Conservation (phyloP, 2,113 vertebrate genomes). For the Odocoileus virginianus region DNA sequence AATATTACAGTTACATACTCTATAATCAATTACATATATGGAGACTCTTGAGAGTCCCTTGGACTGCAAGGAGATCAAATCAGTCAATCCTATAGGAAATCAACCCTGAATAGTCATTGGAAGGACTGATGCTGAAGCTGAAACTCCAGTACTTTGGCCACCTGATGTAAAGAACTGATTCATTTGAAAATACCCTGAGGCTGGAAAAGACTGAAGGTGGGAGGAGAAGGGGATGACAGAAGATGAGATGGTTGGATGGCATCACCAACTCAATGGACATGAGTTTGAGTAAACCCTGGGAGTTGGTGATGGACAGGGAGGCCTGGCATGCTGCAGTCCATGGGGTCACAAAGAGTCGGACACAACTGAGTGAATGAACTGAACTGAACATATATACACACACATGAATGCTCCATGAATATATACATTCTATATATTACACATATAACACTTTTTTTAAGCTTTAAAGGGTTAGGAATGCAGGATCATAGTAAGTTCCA, state of each 20-base stretch:
- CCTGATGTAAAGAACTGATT: not conserved
- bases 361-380: not conserved
- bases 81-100: not conserved
- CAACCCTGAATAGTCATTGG: not conserved
- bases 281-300: not conserved
- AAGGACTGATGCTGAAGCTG: not conserved
- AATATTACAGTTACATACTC: not conserved
- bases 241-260: not conserved
- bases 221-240: not conserved
- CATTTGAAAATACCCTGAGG: not conserved
- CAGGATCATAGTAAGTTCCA: not conserved
- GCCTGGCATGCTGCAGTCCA: not conserved
- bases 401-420: not conserved
- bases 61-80: not conserved
- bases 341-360: fast-evolving
- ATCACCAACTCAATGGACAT: not conserved
- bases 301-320: not conserved
- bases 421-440: not conserved
- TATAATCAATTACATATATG: not conserved
- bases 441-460: not conserved
- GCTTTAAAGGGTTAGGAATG: not conserved
- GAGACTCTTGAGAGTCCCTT: not conserved
- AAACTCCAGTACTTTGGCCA: not conserved
- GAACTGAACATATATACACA: not conserved
- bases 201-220: not conserved